Base-by-base conservation (phyloP, 2,888 invertebrate genomes). In the Siphlonurus alternatus region DNA sequence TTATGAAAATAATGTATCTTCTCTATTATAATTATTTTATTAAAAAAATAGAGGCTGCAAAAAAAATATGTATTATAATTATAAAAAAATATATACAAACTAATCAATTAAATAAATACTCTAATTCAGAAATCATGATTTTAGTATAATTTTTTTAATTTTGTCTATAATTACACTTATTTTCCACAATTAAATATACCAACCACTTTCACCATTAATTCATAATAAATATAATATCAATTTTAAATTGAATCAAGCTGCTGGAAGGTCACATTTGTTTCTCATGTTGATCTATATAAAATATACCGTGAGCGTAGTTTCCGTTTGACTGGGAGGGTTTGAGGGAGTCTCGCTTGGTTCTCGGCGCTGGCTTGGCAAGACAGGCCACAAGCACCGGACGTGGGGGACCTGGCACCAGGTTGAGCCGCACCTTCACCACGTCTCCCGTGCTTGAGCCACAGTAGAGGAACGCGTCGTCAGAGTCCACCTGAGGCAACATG, bases 361-460 rank as follows among this genome's bases (percentile, higher is more conserved):
- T 56, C 20, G n/a, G 7, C 7, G 56, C 15, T 10, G 56, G 56
- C 56, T 56, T 56, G 7, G 56, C 7, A 10, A 56, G 56, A 56
- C 56, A 56, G 5, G 56, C n/a, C 64, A 64, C 20, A 3, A 64
- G 19, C n/a, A 61, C 61, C 23, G 64, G 64, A 22, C 15, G 23
- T 18, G 61, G 25, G 15, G 25, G 23, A 23, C 53, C 54, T 38
- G 53, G 38, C 2, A 25, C 53, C 20, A 66, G 53, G 53, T 66
- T 67, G 7, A 67, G 62, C 62, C 72, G 71, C 10, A 72, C 74
- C 71, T 80, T 81, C 66, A 86, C 74, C 15, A 88, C 77, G 71
- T 88, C 94, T 38, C 87, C 94, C 71, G 92, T 88, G 15, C 81
- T 79, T 18, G 94, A 95, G 3, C 95, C 95, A 68, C 93, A 89